Evolutionary conservation across 1,140 invertebrate genomes (phyloP).

Genomic region (Ips nitidus): DNA sequence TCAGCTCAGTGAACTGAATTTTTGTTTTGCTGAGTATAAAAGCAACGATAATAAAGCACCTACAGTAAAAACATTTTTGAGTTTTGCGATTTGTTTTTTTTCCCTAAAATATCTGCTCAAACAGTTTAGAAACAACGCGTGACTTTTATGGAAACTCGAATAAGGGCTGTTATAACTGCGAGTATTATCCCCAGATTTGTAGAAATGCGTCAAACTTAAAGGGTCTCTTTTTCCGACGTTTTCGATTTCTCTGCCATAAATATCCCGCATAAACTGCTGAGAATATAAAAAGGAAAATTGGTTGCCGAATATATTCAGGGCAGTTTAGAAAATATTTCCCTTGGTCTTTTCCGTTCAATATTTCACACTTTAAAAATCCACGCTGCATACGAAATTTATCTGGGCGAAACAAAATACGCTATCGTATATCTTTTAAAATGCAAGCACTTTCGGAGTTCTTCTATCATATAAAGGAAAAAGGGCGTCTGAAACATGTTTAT

Average conservation of each 20-base stretch:
- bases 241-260: conserved; percentile 24
- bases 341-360: conserved; percentile 28
- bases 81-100: no score
- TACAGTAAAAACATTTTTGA: no score
- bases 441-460: conserved; percentile 12
- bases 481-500: conserved; percentile 16
- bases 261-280: conserved; percentile 24
- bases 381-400: conserved; percentile 30
- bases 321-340: conserved; percentile 30
- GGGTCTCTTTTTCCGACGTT: background rate
- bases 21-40: background rate
- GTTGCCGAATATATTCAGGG: conserved; percentile 31
- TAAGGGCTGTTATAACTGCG: no score
- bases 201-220: background rate
- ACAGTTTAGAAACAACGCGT: no score
- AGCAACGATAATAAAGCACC: background rate
- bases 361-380: conserved; percentile 32
- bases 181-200: background rate
- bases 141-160: no score
- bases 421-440: conserved; percentile 22
- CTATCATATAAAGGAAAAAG: conserved; percentile 4
- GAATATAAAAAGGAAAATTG: conserved; percentile 32
- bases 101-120: no score
- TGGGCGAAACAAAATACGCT: conserved; percentile 22
- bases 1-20: background rate